A percentile compares a stretch with the other conserved stretches of the same genome.
phyloP scores from a whole-genome alignment of 2,888 invertebrate genomes.

The Aphidoletes aphidimyza region DNA sequence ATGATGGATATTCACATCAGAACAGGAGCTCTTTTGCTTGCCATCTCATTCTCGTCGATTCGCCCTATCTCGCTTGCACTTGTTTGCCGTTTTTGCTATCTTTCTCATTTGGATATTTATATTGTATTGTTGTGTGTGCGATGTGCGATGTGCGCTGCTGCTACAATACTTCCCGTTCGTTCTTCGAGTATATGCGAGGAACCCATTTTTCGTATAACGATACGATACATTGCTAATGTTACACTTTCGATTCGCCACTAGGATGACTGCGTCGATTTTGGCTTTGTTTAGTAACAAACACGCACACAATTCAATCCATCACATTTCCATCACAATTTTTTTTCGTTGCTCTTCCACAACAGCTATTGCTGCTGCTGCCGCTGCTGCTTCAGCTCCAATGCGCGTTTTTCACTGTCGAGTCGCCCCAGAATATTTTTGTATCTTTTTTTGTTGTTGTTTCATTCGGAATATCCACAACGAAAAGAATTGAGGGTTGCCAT shows the following conservation, averaged over 20 bases:
- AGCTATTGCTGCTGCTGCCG: too few relatives aligned
- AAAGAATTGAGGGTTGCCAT: conserved; percentile 49
- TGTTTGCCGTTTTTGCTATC: neutral
- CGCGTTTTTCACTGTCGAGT: conserved; percentile 51
- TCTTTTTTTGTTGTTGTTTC: too few relatives aligned
- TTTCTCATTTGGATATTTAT: conserved; percentile 47
- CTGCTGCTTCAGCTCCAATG: neutral
- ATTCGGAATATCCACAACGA: neutral
- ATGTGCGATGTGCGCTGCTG: neutral
- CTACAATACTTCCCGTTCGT: neutral
- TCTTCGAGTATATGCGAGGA: neutral
- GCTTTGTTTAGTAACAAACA: conserved; percentile 47
- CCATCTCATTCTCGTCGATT: neutral
- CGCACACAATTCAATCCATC: conserved; percentile 49
- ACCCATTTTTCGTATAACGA: conserved; percentile 27
- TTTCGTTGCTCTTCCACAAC: too few relatives aligned
- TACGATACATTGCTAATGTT: conserved; percentile 35
- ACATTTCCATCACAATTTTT: conserved; percentile 49
- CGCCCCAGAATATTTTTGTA: conserved; percentile 29
- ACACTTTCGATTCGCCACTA: conserved; percentile 49
- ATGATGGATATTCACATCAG: conserved; percentile 56
- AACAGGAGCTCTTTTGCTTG: conserved; percentile 31
- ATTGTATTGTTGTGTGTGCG: neutral
- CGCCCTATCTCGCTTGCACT: neutral
- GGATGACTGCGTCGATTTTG: conserved; percentile 45